These are phyloP conservation scores for Pocillopora damicornis DNA, from an alignment of 64 coral and sea anemone species.

Conservation along the genomic window DNA sequence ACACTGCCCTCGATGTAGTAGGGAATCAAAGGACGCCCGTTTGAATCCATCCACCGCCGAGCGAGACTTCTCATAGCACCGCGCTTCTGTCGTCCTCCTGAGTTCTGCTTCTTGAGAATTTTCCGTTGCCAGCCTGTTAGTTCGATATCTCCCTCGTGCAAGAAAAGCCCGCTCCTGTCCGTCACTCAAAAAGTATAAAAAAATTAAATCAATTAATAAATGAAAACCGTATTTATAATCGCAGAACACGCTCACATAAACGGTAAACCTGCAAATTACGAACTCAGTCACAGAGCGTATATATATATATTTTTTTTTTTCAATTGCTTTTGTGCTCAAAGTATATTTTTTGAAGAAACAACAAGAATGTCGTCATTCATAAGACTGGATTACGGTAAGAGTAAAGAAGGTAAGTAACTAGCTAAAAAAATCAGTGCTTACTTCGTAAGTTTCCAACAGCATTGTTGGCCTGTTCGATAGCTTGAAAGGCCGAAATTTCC, in stretches of 20 bases:
- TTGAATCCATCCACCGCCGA: background rate
- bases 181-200: background rate
- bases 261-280: too few relatives aligned
- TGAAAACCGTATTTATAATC: too few relatives aligned
- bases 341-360: too few relatives aligned
- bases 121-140: background rate
- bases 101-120: background rate
- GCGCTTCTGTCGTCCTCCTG: background rate
- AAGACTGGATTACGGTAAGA: too few relatives aligned
- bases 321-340: too few relatives aligned
- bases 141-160: constrained; percentile 12
- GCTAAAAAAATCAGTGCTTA: background rate
- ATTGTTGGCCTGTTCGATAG: background rate
- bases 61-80: constrained; percentile 1
- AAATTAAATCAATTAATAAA: too few relatives aligned
- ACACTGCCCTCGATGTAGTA: constrained; percentile 18
- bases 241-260: too few relatives aligned
- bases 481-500: background rate
- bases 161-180: background rate
- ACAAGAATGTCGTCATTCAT: too few relatives aligned
- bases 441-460: background rate
- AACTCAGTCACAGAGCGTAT: too few relatives aligned
- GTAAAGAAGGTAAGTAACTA: too few relatives aligned
- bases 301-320: too few relatives aligned
- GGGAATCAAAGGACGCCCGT: background rate